phyloP scores from a whole-genome alignment of 2,113 vertebrate species.

The Semnornis frantzii region DNA sequence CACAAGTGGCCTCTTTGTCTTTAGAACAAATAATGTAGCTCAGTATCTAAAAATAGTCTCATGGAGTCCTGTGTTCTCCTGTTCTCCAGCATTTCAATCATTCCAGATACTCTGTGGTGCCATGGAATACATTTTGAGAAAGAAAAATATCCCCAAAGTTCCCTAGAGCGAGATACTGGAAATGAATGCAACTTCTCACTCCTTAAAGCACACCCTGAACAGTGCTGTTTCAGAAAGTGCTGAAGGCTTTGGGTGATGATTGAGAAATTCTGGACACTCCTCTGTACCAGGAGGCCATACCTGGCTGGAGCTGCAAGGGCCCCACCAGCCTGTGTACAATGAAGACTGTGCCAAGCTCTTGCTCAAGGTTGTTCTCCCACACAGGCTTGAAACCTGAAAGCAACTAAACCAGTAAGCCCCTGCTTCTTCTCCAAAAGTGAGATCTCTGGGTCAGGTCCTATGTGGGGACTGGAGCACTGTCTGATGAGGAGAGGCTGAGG shows the following conservation, averaged over 20 bases:
- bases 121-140: not conserved
- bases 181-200: not conserved
- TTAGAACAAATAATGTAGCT: not conserved
- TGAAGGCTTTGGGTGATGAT: not conserved
- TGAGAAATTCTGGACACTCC: not conserved
- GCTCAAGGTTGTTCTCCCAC: not conserved
- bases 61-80: not conserved
- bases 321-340: rapidly evolving
- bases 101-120: slow-evolving; percentile 12
- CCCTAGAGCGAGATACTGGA: not conserved
- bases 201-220: not conserved
- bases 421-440: not conserved
- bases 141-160: not conserved
- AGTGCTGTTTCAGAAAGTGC: not conserved
- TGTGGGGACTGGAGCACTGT: no score
- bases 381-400: not conserved
- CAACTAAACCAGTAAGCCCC: not conserved
- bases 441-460: not conserved
- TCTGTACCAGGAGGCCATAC: not conserved
- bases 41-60: slow-evolving; percentile 29
- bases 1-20: not conserved
- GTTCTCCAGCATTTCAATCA: slow-evolving; percentile 18
- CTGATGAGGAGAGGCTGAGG: no score
- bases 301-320: not conserved
- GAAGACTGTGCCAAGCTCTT: not conserved